Evolutionary conservation across 2,888 invertebrate species (phyloP).

Genomic region (Dicranocentrus wangi): DNA sequence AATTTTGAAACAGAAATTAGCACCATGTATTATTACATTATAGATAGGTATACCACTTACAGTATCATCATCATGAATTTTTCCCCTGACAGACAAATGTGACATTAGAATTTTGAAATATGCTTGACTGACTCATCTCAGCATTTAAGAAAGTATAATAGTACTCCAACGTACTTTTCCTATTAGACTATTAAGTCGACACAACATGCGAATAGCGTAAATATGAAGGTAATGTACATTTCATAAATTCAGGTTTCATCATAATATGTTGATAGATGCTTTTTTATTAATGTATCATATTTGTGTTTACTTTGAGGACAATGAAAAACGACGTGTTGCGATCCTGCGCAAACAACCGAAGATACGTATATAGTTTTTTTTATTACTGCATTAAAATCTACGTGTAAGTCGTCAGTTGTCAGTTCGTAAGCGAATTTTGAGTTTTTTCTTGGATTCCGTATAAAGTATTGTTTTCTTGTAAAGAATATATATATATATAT

Average conservation of each 20-base stretch:
- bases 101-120: no score
- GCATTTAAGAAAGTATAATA: background rate
- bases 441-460: constrained; percentile 42
- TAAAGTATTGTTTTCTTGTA: constrained; percentile 47
- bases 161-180: background rate
- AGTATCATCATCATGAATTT: no score
- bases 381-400: constrained; percentile 54
- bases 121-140: no score
- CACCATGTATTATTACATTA: no score
- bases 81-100: no score
- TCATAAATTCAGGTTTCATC: constrained; percentile 12
- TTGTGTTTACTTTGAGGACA: constrained; percentile 5
- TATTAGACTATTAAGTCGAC: no score
- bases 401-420: constrained; percentile 62
- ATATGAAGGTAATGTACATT: constrained; percentile 16
- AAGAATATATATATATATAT: constrained; percentile 49
- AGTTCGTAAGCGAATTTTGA: constrained; percentile 63
- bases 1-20: no score
- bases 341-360: constrained; percentile 67
- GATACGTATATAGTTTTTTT: constrained; percentile 49
- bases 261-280: constrained; percentile 31
- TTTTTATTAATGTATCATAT: constrained; percentile 8
- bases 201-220: constrained; percentile 3
- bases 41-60: no score
- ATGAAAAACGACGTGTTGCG: constrained; percentile 63